Evolutionary conservation across 1,140 invertebrate genomes (phyloP).

Genomic region (Scaptomyza hsui): DNA sequence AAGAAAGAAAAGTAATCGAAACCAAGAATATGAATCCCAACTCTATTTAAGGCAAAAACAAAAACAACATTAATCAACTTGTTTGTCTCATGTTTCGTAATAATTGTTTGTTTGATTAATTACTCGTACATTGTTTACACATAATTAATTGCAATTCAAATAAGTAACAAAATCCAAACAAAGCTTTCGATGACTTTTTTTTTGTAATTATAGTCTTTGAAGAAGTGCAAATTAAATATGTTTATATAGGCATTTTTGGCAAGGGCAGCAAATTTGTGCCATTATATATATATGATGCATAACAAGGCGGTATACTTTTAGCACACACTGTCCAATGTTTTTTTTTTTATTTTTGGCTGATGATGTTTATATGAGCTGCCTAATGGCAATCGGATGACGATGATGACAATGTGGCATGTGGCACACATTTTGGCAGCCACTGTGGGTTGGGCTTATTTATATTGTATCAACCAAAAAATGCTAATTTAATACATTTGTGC

Average conservation of each 20-base stretch:
- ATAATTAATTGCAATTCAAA: background rate
- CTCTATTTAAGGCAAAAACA: too few relatives aligned
- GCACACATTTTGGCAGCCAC: slow-evolving; percentile 20
- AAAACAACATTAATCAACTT: too few relatives aligned
- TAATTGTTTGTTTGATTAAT: background rate
- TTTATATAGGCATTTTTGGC: too few relatives aligned
- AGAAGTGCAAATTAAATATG: too few relatives aligned
- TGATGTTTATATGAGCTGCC: slow-evolving; percentile 46
- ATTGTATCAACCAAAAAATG: slow-evolving; percentile 32
- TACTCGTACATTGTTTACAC: background rate
- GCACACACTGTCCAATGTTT: slow-evolving; percentile 4
- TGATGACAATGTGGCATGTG: slow-evolving; percentile 11
- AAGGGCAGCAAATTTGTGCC: slow-evolving; percentile 36
- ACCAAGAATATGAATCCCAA: too few relatives aligned
- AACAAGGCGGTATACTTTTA: slow-evolving; percentile 10
- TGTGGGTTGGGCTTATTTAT: slow-evolving; percentile 11
- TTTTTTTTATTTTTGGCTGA: slow-evolving; percentile 38
- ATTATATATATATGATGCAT: slow-evolving; percentile 6
- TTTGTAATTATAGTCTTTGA: too few relatives aligned
- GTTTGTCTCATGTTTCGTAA: too few relatives aligned
- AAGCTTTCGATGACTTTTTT: too few relatives aligned
- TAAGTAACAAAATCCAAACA: background rate
- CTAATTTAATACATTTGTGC: slow-evolving; percentile 37
- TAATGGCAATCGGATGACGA: slow-evolving; percentile 43
- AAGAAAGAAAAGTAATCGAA: background rate